These are phyloP conservation scores for Adelosebastes latens DNA, from an alignment of 2,797 vertebrate species.

Conservation along the genomic window DNA sequence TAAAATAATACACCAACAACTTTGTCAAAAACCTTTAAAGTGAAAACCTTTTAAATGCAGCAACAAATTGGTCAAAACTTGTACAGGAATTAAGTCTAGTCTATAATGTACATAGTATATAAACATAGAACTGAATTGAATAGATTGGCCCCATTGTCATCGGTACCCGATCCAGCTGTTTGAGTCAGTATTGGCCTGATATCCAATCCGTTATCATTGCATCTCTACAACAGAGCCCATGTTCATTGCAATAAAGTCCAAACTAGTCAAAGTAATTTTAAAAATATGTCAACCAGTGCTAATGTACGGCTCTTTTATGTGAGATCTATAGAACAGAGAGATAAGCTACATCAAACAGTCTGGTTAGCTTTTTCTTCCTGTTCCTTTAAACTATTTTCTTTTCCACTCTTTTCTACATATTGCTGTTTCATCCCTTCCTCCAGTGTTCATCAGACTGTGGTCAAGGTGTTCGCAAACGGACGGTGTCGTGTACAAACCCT, in stretches of 20 bases:
- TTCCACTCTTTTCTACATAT: neutral
- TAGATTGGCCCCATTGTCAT: no score
- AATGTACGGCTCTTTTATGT: neutral
- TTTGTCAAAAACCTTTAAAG: no score
- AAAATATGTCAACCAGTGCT: neutral
- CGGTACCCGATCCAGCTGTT: no score
- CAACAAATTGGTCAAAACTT: neutral
- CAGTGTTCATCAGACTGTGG: slow-evolving; percentile 94
- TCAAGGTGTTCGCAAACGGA: slow-evolving; percentile 85
- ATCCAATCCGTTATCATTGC: no score
- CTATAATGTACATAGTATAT: no score
- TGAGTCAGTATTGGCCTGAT: no score
- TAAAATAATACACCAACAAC: neutral
- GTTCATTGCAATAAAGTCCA: neutral
- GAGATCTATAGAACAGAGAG: neutral
- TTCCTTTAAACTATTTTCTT: neutral
- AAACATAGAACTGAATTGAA: no score
- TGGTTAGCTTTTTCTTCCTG: neutral
- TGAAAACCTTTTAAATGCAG: neutral
- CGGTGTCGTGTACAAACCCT: slow-evolving; percentile 90
- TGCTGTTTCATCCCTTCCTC: neutral
- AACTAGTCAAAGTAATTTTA: neutral
- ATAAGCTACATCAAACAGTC: neutral
- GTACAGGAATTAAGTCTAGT: no score
- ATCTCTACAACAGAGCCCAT: neutral